Evolutionary conservation across 2,888 invertebrate species (phyloP), one percentile per base, ranked within the genome.

Genomic region (Xestia xanthographa): DNA sequence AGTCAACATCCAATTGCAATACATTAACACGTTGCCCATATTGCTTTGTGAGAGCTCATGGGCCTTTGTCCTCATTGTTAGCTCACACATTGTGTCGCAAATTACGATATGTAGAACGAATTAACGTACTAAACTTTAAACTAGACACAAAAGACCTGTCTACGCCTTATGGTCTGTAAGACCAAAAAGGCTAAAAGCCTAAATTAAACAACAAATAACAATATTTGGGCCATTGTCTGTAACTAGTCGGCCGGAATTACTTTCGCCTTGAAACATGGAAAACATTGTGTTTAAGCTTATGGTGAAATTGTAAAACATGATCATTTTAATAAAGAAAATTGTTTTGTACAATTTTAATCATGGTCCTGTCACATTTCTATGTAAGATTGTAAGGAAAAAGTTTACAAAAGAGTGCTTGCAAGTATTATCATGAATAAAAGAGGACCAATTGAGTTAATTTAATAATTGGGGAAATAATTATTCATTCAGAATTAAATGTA

Each of bases 101-200:
- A 88, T 85, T 82, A 72, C 75, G n/a, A 82, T 79, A 83, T 84
- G 82, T 82, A 80, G 84, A 86, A 83, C 84, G 86, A 90, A 91
- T 92, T 91, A 92, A 88, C 89, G 86, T 90, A 90, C 88, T 83
- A 80, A 88, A 84, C 87, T 86, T 90, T 86, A 87, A 81, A 34
- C 77, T 83, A 83, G 83, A 71, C 85, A 93, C 92, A 93, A 91
- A 90, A 72, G 72, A 86, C 87, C 90, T 91, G 91, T 89, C 87
- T 71, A 87, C 92, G 86, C 94, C 93, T 90, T 94, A 93, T 93
- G 93, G 91, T 82, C 80, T 75, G 77, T 78, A 80, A 53, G 72
- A 66, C 66, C 73, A 72, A 29, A 48, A 29, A 58, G 43, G n/a
- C 29, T 38, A 48, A 74, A 73, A 81, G 60, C 74, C 62, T 26